phyloP scores from a whole-genome alignment of 2,888 invertebrate genomes.

The Netelia virgata region DNA sequence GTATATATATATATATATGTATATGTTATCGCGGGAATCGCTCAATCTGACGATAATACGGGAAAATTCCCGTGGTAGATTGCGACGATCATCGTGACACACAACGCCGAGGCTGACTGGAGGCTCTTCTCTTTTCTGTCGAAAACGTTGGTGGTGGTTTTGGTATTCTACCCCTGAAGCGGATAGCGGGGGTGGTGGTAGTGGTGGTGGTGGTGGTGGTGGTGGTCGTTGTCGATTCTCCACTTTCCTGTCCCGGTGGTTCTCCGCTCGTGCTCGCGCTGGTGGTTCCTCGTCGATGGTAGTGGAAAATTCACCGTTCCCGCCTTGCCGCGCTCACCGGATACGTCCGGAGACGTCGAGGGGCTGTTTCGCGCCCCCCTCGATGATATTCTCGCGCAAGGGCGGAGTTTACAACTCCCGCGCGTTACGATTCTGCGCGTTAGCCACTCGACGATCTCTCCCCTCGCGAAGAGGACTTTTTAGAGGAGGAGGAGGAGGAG shows the following conservation, averaged over 20 bases:
- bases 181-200: constrained; percentile 15
- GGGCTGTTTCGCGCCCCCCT: constrained; percentile 65
- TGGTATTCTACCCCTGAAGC: constrained; percentile 27
- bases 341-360: constrained; percentile 70
- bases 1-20: background rate
- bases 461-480: constrained; percentile 7
- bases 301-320: constrained; percentile 27
- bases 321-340: constrained; percentile 61
- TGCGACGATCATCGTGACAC: constrained; percentile 80
- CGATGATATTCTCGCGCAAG: constrained; percentile 3
- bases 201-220: constrained; percentile 54
- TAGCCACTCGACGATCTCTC: background rate
- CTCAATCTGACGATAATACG: constrained; percentile 59
- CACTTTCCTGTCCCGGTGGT: constrained; percentile 31
- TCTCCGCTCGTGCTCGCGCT: constrained; percentile 43
- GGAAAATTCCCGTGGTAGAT: constrained; percentile 65
- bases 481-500: constrained; percentile 16
- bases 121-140: constrained; percentile 53
- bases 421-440: constrained; percentile 34
- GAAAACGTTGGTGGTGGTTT: constrained; percentile 57
- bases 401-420: constrained; percentile 44
- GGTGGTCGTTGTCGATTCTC: constrained; percentile 57
- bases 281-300: constrained; percentile 11
- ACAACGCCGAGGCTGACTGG: constrained; percentile 76
- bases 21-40: constrained; percentile 45